A percentile compares a stretch with the other conserved stretches of the same genome.
phyloP scores from a whole-genome alignment of 2,113 vertebrate genomes.

The Rhombomys opimus region DNA sequence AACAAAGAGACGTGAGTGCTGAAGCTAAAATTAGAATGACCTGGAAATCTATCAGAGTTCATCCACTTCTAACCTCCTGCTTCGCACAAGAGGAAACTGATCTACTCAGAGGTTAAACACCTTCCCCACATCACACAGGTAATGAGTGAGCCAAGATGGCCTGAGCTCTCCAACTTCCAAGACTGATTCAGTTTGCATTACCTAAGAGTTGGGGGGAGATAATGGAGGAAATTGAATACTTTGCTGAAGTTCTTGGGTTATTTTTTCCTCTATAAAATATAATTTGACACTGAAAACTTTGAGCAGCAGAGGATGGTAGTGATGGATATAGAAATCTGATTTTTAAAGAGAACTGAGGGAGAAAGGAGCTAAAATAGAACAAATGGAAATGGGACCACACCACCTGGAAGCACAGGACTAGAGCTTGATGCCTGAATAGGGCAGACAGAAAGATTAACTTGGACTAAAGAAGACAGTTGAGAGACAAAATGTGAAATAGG shows the following conservation, averaged over 20 bases:
- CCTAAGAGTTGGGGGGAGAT: slow-evolving; percentile 52
- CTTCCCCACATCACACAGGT: neutral
- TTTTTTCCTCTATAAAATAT: slow-evolving; percentile 27
- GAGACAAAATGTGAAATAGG: neutral
- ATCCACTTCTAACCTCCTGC: neutral
- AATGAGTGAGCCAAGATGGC: neutral
- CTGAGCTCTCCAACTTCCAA: neutral
- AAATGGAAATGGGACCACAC: rapidly evolving
- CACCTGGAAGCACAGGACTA: neutral
- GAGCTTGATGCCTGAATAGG: no score
- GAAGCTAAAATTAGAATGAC: neutral
- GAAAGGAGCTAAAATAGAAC: neutral
- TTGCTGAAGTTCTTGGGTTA: neutral
- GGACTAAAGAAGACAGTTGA: neutral
- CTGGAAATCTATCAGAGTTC: neutral
- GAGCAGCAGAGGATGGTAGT: neutral
- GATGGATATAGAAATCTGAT: neutral
- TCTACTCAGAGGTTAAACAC: neutral
- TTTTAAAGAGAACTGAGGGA: neutral
- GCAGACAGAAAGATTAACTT: neutral
- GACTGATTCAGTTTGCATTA: slow-evolving; percentile 47
- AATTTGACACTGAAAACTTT: slow-evolving; percentile 1
- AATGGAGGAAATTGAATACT: slow-evolving; percentile 63
- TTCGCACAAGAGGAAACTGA: neutral
- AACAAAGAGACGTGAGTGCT: neutral